Percentiles rank a stretch among this genome's conserved stretches.
phyloP scores from a whole-genome alignment of 2,113 vertebrate species.

The Gila orcuttii region DNA sequence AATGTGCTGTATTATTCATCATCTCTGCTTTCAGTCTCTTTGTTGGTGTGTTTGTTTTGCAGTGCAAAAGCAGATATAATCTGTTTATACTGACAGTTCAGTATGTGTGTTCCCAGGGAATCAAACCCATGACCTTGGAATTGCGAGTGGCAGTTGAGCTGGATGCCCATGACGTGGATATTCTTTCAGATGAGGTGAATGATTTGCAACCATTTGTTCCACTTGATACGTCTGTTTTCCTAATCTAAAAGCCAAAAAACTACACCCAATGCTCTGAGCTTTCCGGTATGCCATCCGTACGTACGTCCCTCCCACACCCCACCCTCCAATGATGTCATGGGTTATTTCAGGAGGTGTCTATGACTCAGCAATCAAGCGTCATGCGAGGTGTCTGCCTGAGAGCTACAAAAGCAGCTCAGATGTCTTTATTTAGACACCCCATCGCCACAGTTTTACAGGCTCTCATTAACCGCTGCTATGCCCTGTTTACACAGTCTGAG shows the following conservation, averaged over 20 bases:
- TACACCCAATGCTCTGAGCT: background rate
- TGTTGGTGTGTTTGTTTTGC: constrained; percentile 28
- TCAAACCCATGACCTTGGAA: background rate
- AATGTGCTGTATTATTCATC: constrained; percentile 37
- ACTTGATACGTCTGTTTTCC: background rate
- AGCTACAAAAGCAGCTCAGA: background rate
- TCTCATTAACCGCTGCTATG: constrained; percentile 30
- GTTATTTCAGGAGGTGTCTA: constrained; percentile 28
- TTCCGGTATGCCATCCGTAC: background rate
- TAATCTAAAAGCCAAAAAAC: background rate
- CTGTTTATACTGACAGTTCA: constrained; percentile 2
- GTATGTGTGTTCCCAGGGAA: background rate
- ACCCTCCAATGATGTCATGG: constrained; percentile 32
- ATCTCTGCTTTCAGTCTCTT: constrained; percentile 28
- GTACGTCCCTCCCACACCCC: background rate
- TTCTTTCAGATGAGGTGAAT: background rate
- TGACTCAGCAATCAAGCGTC: constrained; percentile 49
- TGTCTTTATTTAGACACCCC: constrained; percentile 26
- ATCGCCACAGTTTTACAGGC: constrained; percentile 34
- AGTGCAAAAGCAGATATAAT: constrained; percentile 41
- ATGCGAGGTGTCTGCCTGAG: background rate
- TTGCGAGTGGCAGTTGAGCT: background rate
- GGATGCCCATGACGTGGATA: background rate
- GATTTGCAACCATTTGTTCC: background rate
- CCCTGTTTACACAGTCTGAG: constrained; percentile 25